phyloP scores from a whole-genome alignment of 1,140 invertebrate species.

The Dinothrombium tinctorium region DNA sequence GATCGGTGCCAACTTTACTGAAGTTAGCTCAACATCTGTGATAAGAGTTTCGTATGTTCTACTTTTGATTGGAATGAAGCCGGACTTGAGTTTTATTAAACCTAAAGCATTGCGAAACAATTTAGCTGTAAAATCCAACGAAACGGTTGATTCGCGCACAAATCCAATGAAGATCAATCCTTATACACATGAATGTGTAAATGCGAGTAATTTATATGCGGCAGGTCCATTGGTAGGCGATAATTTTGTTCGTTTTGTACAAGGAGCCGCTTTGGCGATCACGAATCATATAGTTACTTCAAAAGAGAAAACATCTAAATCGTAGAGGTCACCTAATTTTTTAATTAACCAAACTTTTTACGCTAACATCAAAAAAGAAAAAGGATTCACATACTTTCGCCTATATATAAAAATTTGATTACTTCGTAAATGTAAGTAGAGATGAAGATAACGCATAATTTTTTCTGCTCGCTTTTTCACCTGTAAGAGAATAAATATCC shows the following conservation, averaged over 20 bases:
- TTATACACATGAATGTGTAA: slow-evolving; percentile 39
- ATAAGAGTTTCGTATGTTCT: slow-evolving; percentile 41
- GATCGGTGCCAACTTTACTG: slow-evolving; percentile 1
- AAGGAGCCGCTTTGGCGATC: slow-evolving; percentile 31
- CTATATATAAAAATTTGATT: too few relatives aligned
- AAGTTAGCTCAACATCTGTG: slow-evolving; percentile 9
- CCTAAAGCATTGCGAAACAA: slow-evolving; percentile 22
- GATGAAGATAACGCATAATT: too few relatives aligned
- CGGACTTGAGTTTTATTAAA: slow-evolving; percentile 42
- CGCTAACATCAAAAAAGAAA: too few relatives aligned
- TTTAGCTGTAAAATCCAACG: slow-evolving; percentile 35
- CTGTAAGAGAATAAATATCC: too few relatives aligned
- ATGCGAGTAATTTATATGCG: slow-evolving; percentile 49
- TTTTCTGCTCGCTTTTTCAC: too few relatives aligned
- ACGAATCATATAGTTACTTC: too few relatives aligned
- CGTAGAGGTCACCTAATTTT: too few relatives aligned
- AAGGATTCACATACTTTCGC: too few relatives aligned
- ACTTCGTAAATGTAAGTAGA: too few relatives aligned
- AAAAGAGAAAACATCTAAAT: too few relatives aligned
- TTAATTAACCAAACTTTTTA: too few relatives aligned
- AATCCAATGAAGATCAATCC: slow-evolving; percentile 54
- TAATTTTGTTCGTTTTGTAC: slow-evolving; percentile 64
- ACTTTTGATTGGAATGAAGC: slow-evolving; percentile 55
- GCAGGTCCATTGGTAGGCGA: slow-evolving; percentile 64
- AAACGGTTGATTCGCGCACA: slow-evolving; percentile 41